Evolutionary conservation across 53 echinoderm and acorn worm genomes (phyloP).

Genomic region (Mesocentrotus franciscanus): DNA sequence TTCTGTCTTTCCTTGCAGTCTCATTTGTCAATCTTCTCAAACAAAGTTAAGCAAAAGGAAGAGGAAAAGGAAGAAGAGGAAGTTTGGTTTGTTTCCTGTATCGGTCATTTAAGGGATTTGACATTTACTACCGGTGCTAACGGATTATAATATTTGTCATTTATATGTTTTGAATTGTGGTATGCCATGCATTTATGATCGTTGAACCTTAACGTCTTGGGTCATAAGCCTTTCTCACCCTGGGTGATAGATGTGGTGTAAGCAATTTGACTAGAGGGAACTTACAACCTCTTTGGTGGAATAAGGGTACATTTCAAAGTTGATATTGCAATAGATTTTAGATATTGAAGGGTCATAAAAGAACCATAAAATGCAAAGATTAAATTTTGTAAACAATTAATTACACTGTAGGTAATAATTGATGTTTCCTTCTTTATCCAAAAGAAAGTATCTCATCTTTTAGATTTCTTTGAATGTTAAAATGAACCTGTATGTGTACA

Average conservation of each 20-base stretch:
- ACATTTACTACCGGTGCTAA: conserved; percentile 26
- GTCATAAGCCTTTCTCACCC: conserved; percentile 30
- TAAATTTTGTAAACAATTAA: no score
- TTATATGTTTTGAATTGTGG: conserved; percentile 31
- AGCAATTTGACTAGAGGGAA: conserved; percentile 1
- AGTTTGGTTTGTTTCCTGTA: conserved; percentile 1
- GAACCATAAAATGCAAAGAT: background rate
- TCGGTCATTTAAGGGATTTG: conserved; percentile 13
- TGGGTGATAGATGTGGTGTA: background rate
- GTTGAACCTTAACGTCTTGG: conserved; percentile 5
- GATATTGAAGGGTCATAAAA: background rate
- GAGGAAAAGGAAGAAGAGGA: background rate
- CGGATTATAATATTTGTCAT: conserved; percentile 9
- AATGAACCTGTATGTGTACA: background rate
- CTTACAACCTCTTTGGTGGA: background rate
- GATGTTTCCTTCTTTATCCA: no score
- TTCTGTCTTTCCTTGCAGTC: background rate
- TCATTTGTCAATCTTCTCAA: background rate
- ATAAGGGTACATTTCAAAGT: background rate
- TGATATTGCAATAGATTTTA: background rate
- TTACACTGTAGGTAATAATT: no score
- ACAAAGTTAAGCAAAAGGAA: background rate
- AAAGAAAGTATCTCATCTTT: no score
- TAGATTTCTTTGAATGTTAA: background rate
- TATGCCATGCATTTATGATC: conserved; percentile 30